Evolutionary conservation across 1,140 invertebrate species (phyloP), one percentile per base, ranked within the genome.

Genomic region (Spodoptera frugiperda): DNA sequence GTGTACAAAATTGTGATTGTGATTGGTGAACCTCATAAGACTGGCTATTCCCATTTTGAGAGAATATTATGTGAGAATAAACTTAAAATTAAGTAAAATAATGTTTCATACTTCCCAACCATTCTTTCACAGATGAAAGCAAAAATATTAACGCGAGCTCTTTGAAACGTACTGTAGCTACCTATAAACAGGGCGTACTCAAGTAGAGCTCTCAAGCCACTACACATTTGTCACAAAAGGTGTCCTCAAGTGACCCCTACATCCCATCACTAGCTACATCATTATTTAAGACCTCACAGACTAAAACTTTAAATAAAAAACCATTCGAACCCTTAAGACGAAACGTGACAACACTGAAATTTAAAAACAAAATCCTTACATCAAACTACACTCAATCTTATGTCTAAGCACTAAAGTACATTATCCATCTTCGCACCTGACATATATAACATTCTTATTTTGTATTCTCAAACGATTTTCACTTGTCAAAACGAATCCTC

Each of bases 401-500:
- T 17, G 17, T 53, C 49, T 53, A 17, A 61, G 57, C 11, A 11
- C 59, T 17, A 44, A 44, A 44, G 15, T 15, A 44, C 11, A 15
- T 33, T 17, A 63, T 63, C 30, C 6, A 44, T 63, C 59, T 63
- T 44, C 30, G 9, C n/a, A 44, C 53, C 57, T 59, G 14, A 46
- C 44, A 49, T n/a, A 67, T 48, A 67, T 33, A 21, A 67, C 44
- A 48, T 46, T 39, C 33, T 39, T 39, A 39, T 73, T 49, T 33
- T 48, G 19, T 39, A 25, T 46, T 59, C 19, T 39, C 12, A 59
- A 72, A 59, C 53, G 70, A 59, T 72, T 57, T 63, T 25, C 44
- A 30, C 71, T 72, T 57, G 70, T 72, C 70, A 72, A 73, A 73
- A 73, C 33, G 33, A 19, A 12, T 33, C 14, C 9, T 17, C 19